These are phyloP conservation scores for Hydrozoanthus gracilis DNA, from an alignment of 92 coral and sea anemone species.

Conservation along the genomic window DNA sequence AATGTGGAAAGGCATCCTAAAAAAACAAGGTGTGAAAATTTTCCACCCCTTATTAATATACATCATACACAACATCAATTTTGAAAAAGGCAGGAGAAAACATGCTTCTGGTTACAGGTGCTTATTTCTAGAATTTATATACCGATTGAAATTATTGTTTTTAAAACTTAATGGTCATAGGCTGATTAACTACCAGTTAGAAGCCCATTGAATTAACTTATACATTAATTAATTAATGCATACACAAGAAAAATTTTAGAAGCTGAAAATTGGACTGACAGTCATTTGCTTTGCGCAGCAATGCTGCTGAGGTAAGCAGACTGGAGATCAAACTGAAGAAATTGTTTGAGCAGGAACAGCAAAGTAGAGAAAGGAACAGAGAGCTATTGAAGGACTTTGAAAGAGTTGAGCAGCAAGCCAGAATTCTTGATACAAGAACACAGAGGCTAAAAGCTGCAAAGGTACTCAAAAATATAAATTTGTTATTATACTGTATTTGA, in stretches of 20 bases:
- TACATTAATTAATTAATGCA: too few species aligned
- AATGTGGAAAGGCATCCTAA: too few species aligned
- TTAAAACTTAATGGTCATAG: too few species aligned
- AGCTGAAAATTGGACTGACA: not conserved
- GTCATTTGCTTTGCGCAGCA: slow-evolving; percentile 26
- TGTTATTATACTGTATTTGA: not conserved
- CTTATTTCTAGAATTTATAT: too few species aligned
- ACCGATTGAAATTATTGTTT: too few species aligned
- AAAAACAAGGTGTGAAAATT: too few species aligned
- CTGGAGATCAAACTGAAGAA: slow-evolving; percentile 75
- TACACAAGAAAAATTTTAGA: not conserved
- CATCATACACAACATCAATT: too few species aligned
- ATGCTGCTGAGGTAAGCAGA: slow-evolving; percentile 64
- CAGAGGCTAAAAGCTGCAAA: slow-evolving; percentile 65
- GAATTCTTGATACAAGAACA: slow-evolving; percentile 65
- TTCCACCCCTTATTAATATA: too few species aligned
- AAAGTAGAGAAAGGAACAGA: slow-evolving; percentile 77
- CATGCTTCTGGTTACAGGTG: too few species aligned
- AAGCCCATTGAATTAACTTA: too few species aligned
- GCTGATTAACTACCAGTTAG: too few species aligned
- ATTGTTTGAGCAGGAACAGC: slow-evolving; percentile 81
- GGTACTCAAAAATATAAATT: slow-evolving; percentile 38
- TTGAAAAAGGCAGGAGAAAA: too few species aligned
- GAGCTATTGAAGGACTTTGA: slow-evolving; percentile 87
- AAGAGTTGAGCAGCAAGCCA: slow-evolving; percentile 80